phyloP scores from a whole-genome alignment of 2,888 invertebrate genomes.

The Athrips mouffetella region DNA sequence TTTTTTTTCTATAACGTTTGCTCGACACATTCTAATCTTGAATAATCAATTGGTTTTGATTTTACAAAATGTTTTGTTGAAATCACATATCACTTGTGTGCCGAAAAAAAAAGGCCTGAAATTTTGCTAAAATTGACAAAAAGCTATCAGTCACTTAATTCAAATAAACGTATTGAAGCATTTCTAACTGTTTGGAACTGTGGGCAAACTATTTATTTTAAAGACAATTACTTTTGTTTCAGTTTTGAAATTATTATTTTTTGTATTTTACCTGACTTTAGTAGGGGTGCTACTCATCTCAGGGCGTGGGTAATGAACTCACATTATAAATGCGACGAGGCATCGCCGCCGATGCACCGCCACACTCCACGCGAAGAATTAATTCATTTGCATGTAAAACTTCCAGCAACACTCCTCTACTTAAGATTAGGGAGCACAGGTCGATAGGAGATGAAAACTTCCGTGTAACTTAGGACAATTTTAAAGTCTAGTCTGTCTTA shows the following conservation, averaged over 20 bases:
- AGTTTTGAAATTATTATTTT: neutral
- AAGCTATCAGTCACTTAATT: too few species aligned
- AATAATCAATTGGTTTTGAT: too few species aligned
- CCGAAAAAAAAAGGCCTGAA: too few species aligned
- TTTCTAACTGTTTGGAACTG: too few species aligned
- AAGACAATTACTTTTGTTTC: neutral
- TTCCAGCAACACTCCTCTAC: constrained; percentile 47
- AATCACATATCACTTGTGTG: too few species aligned
- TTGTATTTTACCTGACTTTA: neutral
- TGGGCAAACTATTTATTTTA: neutral
- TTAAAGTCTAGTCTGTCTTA: neutral
- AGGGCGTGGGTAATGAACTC: constrained; percentile 63
- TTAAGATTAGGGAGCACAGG: constrained; percentile 49
- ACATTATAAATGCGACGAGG: constrained; percentile 77
- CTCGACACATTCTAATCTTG: too few species aligned
- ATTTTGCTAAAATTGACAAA: too few species aligned
- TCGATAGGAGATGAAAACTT: constrained; percentile 35
- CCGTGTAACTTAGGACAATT: constrained; percentile 18
- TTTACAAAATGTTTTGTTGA: too few species aligned
- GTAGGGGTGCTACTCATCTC: constrained; percentile 2
- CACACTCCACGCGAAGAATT: constrained; percentile 70
- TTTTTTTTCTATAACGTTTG: too few species aligned
- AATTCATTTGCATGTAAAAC: constrained; percentile 78
- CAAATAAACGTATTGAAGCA: too few species aligned
- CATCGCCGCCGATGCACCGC: constrained; percentile 65